A percentile compares a stretch with the other conserved stretches of the same genome.
These are phyloP conservation scores for Lutraria rhynchaena DNA, from an alignment of 1,140 invertebrate genomes.

Conservation along the genomic window DNA sequence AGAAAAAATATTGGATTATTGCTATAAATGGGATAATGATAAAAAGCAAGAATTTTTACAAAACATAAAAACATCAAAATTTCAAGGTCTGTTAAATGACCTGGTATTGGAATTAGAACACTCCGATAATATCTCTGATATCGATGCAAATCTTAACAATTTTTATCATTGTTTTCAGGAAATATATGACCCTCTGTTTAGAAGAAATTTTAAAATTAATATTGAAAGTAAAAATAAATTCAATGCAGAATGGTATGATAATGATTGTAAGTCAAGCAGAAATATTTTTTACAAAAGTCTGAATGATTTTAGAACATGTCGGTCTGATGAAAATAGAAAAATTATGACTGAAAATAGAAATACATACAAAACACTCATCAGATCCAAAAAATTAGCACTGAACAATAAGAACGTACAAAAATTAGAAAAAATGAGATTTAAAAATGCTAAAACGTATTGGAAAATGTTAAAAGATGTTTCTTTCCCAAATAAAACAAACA, in stretches of 20 bases:
- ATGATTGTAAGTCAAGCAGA: not conserved
- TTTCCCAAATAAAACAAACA: not conserved
- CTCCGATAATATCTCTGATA: not conserved
- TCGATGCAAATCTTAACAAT: not conserved
- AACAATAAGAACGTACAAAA: not conserved
- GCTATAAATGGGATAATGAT: conserved; percentile 4
- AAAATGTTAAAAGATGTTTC: conserved; percentile 1
- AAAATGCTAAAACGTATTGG: conserved; percentile 4
- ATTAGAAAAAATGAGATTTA: not conserved
- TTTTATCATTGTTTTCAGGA: not conserved
- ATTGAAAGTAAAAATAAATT: not conserved
- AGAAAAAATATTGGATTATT: not conserved
- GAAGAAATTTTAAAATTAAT: conserved; percentile 4
- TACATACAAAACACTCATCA: conserved; percentile 7
- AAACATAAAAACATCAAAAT: not conserved
- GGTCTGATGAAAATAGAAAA: conserved; percentile 1
- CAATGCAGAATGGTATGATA: conserved; percentile 28
- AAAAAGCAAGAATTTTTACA: conserved; percentile 5
- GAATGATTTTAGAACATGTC: not conserved
- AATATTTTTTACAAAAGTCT: conserved; percentile 3
- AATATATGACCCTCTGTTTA: conserved; percentile 10
- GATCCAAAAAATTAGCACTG: not conserved
- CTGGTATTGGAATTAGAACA: not conserved
- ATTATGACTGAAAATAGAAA: not conserved
- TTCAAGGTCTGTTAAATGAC: not conserved